Conservation (phyloP, 2,113 vertebrate species). For the Leptocoma aspasia region DNA sequence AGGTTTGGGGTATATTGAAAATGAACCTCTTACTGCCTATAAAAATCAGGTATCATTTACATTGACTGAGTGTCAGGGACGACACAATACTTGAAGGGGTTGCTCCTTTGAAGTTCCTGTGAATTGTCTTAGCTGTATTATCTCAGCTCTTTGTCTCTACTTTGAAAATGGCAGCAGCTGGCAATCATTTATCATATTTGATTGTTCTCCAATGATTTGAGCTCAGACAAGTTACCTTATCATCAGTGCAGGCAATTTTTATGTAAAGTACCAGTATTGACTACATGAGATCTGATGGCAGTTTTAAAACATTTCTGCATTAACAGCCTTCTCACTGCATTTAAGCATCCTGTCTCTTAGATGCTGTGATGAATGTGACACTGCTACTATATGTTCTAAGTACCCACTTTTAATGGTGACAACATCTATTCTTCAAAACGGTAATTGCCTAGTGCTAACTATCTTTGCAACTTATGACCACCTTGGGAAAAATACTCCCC, state of each 20-base stretch:
- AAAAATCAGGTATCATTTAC: not conserved
- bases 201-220: constrained; percentile 66
- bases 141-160: constrained; percentile 28
- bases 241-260: constrained; percentile 68
- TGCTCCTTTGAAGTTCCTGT: not conserved
- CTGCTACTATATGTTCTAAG: constrained; percentile 57
- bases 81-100: not conserved
- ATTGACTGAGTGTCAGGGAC: not conserved
- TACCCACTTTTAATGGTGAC: constrained; percentile 59
- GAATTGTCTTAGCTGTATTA: constrained; percentile 49
- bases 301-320: constrained; percentile 72
- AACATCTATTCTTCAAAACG: constrained; percentile 59
- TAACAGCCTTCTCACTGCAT: constrained; percentile 69
- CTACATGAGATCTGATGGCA: constrained; percentile 70
- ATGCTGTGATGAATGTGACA: constrained; percentile 62
- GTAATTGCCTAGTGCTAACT: constrained; percentile 59
- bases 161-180: constrained; percentile 63
- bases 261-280: constrained; percentile 70
- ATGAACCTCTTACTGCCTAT: not conserved
- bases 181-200: constrained; percentile 67
- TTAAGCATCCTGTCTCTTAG: constrained; percentile 50
- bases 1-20: not conserved
- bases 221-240: constrained; percentile 62
- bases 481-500: constrained; percentile 36
- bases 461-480: constrained; percentile 55